phyloP scores from a whole-genome alignment of 2,113 vertebrate genomes.

The Bucco capensis region DNA sequence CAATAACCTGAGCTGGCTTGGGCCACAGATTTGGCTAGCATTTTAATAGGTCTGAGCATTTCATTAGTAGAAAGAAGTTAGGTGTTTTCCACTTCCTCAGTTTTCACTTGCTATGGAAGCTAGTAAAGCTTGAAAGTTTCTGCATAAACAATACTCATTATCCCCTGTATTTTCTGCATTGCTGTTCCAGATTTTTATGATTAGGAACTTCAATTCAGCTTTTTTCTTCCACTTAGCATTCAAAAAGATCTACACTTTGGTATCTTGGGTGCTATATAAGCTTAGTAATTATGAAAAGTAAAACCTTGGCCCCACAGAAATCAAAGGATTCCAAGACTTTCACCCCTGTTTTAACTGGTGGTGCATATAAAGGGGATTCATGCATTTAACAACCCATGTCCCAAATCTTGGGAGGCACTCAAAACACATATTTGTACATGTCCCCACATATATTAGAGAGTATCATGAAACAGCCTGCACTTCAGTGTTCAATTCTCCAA shows the following conservation, averaged over 20 bases:
- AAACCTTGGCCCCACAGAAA: background rate
- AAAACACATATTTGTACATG: background rate
- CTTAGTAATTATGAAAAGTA: background rate
- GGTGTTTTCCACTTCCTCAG: background rate
- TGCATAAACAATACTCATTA: background rate
- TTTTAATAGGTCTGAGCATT: background rate
- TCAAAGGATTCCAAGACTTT: background rate
- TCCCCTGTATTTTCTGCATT: background rate
- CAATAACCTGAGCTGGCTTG: background rate
- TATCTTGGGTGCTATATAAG: background rate
- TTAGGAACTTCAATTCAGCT: background rate
- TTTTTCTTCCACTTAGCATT: background rate
- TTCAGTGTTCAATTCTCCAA: background rate
- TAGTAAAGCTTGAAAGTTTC: background rate
- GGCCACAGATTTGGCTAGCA: background rate
- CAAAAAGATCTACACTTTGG: background rate
- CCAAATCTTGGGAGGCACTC: background rate
- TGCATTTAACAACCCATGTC: background rate
- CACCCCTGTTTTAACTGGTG: background rate
- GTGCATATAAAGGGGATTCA: background rate
- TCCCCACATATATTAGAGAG: background rate
- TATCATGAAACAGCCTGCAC: background rate
- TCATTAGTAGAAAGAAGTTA: background rate
- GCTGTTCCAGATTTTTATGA: background rate
- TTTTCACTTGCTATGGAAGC: background rate